phyloP scores from a whole-genome alignment of 2,797 vertebrate species.

The Gobionotothen gibberifrons region DNA sequence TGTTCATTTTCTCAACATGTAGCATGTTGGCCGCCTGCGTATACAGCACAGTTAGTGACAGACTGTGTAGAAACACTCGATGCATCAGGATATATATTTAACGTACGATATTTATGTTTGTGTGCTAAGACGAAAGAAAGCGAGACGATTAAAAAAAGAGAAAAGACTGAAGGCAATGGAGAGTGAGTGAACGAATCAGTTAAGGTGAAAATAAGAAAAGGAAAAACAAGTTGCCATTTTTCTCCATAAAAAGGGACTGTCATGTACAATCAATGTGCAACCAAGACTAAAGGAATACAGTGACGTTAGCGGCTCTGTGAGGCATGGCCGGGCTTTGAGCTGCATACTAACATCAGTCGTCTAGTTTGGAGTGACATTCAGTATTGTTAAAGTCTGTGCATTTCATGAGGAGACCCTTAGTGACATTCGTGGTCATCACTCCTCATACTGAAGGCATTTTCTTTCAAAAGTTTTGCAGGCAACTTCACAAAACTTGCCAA shows the following conservation, averaged over 20 bases:
- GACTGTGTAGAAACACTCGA: slow-evolving; percentile 27
- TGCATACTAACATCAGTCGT: background rate
- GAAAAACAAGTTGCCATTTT: background rate
- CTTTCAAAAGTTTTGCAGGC: too few species aligned
- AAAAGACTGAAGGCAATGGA: background rate
- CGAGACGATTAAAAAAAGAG: background rate
- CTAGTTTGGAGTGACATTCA: background rate
- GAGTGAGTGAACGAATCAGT: background rate
- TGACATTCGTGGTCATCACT: too few species aligned
- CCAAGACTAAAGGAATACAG: background rate
- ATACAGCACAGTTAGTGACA: slow-evolving; percentile 13
- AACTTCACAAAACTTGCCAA: too few species aligned
- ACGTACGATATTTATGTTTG: slow-evolving; percentile 9
- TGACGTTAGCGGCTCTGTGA: background rate
- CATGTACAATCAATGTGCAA: slow-evolving; percentile 8
- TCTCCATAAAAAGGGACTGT: background rate
- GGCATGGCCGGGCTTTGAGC: background rate
- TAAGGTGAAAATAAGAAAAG: background rate
- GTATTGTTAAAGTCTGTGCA: too few species aligned
- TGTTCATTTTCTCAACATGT: slow-evolving; percentile 54
- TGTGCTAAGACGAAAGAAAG: background rate
- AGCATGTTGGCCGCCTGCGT: slow-evolving; percentile 15
- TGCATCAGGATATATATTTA: slow-evolving; percentile 29
- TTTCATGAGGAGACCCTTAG: too few species aligned
- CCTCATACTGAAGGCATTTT: too few species aligned